Conservation (phyloP, 2,888 invertebrate species). For the Ochlodes sylvanus region DNA sequence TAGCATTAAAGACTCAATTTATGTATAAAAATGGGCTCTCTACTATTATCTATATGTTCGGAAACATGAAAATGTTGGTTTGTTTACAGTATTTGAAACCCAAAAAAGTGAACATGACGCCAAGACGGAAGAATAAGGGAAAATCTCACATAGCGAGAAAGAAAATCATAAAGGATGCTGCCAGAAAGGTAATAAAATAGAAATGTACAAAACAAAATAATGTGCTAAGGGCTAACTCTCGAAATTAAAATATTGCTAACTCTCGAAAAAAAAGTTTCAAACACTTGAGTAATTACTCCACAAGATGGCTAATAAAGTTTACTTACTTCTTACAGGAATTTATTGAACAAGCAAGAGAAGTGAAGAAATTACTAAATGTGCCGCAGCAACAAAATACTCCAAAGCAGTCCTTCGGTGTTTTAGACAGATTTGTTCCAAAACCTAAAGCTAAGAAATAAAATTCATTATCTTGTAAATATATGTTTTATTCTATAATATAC, state of each 20-base stretch:
- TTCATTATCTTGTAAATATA: conserved; percentile 43
- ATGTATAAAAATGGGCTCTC: too few species aligned
- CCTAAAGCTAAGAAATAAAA: conserved; percentile 68
- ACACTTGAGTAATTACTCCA: neutral
- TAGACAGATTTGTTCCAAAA: conserved; percentile 89
- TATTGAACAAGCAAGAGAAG: conserved; percentile 66
- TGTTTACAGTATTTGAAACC: conserved; percentile 89
- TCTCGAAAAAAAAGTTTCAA: too few species aligned
- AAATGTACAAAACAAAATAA: too few species aligned
- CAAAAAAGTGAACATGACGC: conserved; percentile 90
- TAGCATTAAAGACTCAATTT: too few species aligned
- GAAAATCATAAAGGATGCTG: conserved; percentile 89
- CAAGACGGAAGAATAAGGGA: conserved; percentile 92
- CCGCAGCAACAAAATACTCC: conserved; percentile 58
- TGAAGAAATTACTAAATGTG: conserved; percentile 60
- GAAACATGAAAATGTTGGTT: neutral
- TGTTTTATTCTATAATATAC: conserved; percentile 48
- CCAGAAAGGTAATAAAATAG: conserved; percentile 85
- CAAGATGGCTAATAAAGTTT: neutral
- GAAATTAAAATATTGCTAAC: too few species aligned
- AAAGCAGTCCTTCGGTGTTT: conserved; percentile 83
- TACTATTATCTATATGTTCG: neutral
- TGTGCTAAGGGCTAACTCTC: too few species aligned
- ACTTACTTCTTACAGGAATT: conserved; percentile 63
- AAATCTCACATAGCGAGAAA: conserved; percentile 90